phyloP scores from a whole-genome alignment of 2,888 invertebrate species.

The Parnassius orleans region DNA sequence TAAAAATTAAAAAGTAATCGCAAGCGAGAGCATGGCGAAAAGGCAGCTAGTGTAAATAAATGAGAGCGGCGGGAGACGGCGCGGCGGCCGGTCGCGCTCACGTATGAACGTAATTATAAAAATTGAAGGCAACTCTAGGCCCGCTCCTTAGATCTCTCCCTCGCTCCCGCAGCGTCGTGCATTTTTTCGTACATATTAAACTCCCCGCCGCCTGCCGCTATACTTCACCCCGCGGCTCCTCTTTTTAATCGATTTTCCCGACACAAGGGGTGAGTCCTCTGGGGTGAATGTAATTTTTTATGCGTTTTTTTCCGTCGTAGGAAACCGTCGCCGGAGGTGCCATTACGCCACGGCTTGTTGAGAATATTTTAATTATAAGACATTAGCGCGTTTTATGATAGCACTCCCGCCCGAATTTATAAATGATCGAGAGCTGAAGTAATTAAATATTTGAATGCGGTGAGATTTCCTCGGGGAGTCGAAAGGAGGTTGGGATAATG shows the following conservation, averaged over 20 bases:
- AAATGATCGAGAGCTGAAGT: slow-evolving; percentile 78
- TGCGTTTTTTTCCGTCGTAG: slow-evolving; percentile 76
- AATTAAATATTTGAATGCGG: slow-evolving; percentile 81
- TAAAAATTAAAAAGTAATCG: slow-evolving; percentile 60
- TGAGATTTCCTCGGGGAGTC: slow-evolving; percentile 76
- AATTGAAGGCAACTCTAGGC: slow-evolving; percentile 76
- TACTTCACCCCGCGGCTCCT: slow-evolving; percentile 72
- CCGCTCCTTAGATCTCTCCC: slow-evolving; percentile 69
- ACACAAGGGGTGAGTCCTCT: slow-evolving; percentile 81
- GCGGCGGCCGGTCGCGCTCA: slow-evolving; percentile 75
- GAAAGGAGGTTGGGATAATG: slow-evolving; percentile 63
- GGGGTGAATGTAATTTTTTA: slow-evolving; percentile 83
- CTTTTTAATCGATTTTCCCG: slow-evolving; percentile 81
- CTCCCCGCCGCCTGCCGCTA: slow-evolving; percentile 60
- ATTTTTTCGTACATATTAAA: slow-evolving; percentile 82
- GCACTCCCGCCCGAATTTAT: slow-evolving; percentile 76
- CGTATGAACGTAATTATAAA: slow-evolving; percentile 82
- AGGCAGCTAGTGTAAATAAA: slow-evolving; percentile 64
- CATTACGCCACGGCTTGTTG: slow-evolving; percentile 82
- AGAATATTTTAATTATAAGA: slow-evolving; percentile 82
- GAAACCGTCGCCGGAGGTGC: slow-evolving; percentile 79
- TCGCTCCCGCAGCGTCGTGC: slow-evolving; percentile 76
- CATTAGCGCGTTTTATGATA: slow-evolving; percentile 81
- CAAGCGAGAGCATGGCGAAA: slow-evolving; percentile 44
- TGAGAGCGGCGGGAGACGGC: slow-evolving; percentile 47